Evolutionary conservation across 2,888 invertebrate species (phyloP), one percentile per base, ranked within the genome.

Genomic region (Prostheceraeus crozeri): DNA sequence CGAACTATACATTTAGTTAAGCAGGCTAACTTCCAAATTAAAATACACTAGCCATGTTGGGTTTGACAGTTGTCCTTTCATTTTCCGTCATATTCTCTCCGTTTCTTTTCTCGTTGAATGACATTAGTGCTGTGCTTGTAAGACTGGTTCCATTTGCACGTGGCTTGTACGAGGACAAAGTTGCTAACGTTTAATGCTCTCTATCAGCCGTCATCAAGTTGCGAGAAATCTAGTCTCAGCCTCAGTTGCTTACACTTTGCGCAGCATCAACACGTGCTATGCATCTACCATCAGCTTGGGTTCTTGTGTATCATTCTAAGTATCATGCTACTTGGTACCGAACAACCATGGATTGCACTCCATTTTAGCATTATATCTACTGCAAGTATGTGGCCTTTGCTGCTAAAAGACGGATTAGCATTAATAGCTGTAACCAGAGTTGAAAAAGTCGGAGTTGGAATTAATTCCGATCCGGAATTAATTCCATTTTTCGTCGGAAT

Each of bases 161-260:
- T 65, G 98, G 98, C 0, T 82, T 99, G 1, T 99, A 89, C 52
- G 62, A 80, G 80, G 98, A 99, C 73, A 98, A 99, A 81, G 98
- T 99, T 0, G 85, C 94, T 0, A 96, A 91, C 74, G 76, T 96
- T 57, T 98, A 98, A 98, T 98, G 93, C 75, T 80, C 84, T 28
- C 69, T 89, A 0, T 91, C 93, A 74, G 81, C 89, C 0, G 69
- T 90, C 62, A 80, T 86, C 62, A 98, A 94, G 78, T 78, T 93
- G 1, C 87, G 86, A 62, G 62, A 71, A 19, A 55, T 74, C 2
- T 65, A 77, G 25, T n/a, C 61, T 14, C 58, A 48, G 4, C 60
- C 59, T 6, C 3, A 48, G 14, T 59, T 72, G 48, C 63, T 73
- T 25, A 63, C 60, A 45, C 14, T 69, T 19, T 70, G 73, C 68